Evolutionary conservation across 2,888 invertebrate genomes (phyloP).

Genomic region (Doris montereyensis): DNA sequence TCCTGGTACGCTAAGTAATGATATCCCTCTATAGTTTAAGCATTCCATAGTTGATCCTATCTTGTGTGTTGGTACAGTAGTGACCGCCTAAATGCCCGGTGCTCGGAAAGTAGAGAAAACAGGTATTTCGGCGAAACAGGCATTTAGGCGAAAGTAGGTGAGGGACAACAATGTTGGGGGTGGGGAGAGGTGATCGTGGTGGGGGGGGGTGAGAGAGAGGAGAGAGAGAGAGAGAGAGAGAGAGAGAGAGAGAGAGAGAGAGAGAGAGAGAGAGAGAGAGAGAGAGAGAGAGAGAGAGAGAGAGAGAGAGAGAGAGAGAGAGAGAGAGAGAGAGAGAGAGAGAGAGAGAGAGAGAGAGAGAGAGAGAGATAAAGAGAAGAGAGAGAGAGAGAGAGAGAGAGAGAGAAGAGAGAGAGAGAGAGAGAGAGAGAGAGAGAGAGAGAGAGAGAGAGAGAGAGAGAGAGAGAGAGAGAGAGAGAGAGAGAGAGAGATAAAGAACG

Average conservation of each 20-base stretch:
- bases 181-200: too few species aligned
- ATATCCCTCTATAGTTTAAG: too few species aligned
- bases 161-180: background rate
- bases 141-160: background rate
- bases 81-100: too few species aligned
- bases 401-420: constrained; percentile 1
- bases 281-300: background rate
- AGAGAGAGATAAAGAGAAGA: background rate
- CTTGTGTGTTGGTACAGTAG: too few species aligned
- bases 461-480: constrained; percentile 30
- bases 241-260: background rate
- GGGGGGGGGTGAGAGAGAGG: background rate
- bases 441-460: constrained; percentile 54
- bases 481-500: too few species aligned
- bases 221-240: background rate
- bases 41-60: too few species aligned
- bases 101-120: too few species aligned
- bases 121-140: too few species aligned
- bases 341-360: background rate
- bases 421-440: background rate
- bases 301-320: constrained; percentile 40
- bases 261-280: background rate
- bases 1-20: too few species aligned
- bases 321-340: constrained; percentile 1
- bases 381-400: background rate